Evolutionary conservation across 1,140 invertebrate genomes (phyloP).

Genomic region (Anoplolepis gracilipes): DNA sequence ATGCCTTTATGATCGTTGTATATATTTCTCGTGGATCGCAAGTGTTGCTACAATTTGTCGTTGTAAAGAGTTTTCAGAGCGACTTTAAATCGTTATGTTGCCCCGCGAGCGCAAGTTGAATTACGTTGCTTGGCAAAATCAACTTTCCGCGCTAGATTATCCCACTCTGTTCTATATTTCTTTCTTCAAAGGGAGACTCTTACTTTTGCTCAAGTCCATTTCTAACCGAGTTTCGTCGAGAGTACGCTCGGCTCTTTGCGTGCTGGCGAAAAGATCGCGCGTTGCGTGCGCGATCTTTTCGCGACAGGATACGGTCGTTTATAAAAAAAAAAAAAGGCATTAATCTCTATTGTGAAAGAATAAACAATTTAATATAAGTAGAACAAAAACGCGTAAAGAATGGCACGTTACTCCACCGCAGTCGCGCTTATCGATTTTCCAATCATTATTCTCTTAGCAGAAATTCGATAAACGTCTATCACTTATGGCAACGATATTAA

Average conservation of each 20-base stretch:
- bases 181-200: constrained; percentile 47
- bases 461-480: constrained; percentile 13
- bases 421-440: constrained; percentile 19
- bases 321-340: constrained; percentile 7
- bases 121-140: constrained; percentile 48
- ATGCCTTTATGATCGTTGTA: constrained; percentile 14
- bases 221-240: constrained; percentile 33
- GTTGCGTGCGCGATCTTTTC: constrained; percentile 42
- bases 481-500: constrained; percentile 27
- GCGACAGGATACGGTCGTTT: constrained; percentile 44
- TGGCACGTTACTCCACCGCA: neutral
- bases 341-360: constrained; percentile 25
- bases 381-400: constrained; percentile 3
- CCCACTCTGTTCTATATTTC: constrained; percentile 55
- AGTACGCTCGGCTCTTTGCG: constrained; percentile 23
- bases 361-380: neutral
- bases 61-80: constrained; percentile 10
- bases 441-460: neutral
- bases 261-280: constrained; percentile 31
- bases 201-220: constrained; percentile 53
- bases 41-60: constrained; percentile 46
- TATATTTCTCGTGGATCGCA: constrained; percentile 26
- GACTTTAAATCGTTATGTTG: constrained; percentile 36
- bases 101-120: constrained; percentile 37
- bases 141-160: constrained; percentile 51